Percentiles rank a stretch among this genome's conserved stretches.
phyloP scores from a whole-genome alignment of 2,888 invertebrate species.

The Aphidoletes aphidimyza region DNA sequence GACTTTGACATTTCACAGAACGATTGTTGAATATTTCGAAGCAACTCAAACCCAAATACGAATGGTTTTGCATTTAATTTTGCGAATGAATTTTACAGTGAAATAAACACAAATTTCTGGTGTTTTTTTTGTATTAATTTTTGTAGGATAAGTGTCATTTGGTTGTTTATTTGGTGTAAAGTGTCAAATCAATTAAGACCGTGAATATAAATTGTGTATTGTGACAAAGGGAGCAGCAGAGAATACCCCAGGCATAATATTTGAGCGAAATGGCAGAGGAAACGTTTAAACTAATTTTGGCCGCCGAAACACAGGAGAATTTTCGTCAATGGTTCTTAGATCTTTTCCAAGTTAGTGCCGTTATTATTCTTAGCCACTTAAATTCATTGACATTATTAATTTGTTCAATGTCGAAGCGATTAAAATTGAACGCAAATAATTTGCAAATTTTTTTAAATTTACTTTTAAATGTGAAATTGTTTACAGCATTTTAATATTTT shows the following conservation, averaged over 20 bases:
- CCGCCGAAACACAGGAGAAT: conserved; percentile 24
- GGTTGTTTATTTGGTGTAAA: too few species aligned
- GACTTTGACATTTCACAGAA: background rate
- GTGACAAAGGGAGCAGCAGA: background rate
- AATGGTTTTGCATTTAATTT: background rate
- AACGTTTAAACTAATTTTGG: conserved; percentile 23
- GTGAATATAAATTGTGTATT: background rate
- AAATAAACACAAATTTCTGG: too few species aligned
- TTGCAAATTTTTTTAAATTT: background rate
- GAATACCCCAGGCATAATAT: too few species aligned
- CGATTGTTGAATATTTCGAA: background rate
- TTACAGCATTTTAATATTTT: too few species aligned
- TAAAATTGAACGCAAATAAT: background rate
- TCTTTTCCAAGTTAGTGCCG: conserved; percentile 38
- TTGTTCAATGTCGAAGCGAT: background rate
- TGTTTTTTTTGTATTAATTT: too few species aligned
- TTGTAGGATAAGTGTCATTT: too few species aligned
- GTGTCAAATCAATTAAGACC: background rate
- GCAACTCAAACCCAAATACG: background rate
- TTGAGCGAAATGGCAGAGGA: conserved; percentile 54
- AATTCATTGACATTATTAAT: background rate
- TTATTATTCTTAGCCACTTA: background rate
- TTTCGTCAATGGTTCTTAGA: conserved; percentile 48
- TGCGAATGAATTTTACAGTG: background rate
- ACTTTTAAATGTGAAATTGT: too few species aligned